These are phyloP conservation scores for Opisthocomus hoazin DNA, from an alignment of 2,113 vertebrate species.

Conservation along the genomic window DNA sequence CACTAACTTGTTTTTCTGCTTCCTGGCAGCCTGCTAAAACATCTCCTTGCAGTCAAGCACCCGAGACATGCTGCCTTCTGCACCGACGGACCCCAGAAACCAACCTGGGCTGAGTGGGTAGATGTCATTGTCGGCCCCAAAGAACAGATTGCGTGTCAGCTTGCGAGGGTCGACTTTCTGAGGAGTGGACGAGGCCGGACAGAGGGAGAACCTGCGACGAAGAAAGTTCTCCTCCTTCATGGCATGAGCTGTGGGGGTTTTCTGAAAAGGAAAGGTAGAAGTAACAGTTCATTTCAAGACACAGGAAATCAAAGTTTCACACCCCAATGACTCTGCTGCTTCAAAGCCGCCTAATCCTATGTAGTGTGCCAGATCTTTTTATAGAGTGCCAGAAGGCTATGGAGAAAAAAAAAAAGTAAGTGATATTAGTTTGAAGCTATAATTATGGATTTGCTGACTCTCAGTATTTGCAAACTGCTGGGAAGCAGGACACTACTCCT, in stretches of 20 bases:
- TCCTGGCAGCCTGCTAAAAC: neutral
- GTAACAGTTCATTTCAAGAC: neutral
- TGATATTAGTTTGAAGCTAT: neutral
- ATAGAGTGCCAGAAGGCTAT: neutral
- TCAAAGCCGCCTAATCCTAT: neutral
- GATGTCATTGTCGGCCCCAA: conserved; percentile 83
- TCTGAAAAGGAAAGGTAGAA: conserved; percentile 65
- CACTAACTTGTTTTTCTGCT: neutral
- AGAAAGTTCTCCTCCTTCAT: conserved; percentile 97
- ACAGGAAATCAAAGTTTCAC: neutral
- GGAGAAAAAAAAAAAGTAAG: neutral
- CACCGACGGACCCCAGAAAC: neutral
- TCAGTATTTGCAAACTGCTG: neutral
- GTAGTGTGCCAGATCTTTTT: neutral
- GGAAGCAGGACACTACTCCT: neutral
- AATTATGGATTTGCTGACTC: neutral
- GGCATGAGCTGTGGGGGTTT: conserved; percentile 77
- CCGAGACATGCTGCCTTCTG: neutral
- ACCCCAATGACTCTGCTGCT: neutral
- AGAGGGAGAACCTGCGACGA: conserved; percentile 89
- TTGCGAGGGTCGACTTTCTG: conserved; percentile 86
- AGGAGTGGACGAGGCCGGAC: conserved; percentile 81
- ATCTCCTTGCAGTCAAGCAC: neutral
- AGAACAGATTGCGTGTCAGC: conserved; percentile 84
- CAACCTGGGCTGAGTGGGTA: conserved; percentile 83